These are phyloP conservation scores for Lepus timidus DNA, from an alignment of 2,113 vertebrate genomes.

Conservation along the genomic window DNA sequence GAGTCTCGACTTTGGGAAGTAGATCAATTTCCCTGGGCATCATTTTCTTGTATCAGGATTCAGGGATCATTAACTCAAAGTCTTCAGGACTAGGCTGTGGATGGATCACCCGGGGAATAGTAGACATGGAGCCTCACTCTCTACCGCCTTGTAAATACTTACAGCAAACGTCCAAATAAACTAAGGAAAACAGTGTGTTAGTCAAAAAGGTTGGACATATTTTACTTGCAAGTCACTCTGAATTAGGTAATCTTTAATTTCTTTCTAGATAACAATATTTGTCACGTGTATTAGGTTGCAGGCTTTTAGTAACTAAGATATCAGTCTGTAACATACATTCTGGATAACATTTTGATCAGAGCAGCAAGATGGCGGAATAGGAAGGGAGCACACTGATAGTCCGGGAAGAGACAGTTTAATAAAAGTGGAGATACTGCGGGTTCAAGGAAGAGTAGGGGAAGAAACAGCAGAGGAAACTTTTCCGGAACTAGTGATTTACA, in stretches of 20 bases:
- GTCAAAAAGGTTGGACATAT: not conserved
- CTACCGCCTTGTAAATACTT: not conserved
- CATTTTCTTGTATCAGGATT: not conserved
- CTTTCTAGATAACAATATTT: not conserved
- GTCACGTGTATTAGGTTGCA: not conserved
- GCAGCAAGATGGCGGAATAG: too few species aligned
- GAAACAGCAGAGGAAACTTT: too few species aligned
- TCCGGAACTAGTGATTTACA: too few species aligned
- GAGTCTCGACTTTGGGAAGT: not conserved
- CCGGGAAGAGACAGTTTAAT: too few species aligned
- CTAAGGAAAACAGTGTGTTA: not conserved
- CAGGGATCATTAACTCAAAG: conserved; percentile 1
- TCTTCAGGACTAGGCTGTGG: not conserved
- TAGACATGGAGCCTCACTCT: not conserved
- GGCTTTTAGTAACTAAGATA: not conserved
- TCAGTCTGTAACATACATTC: not conserved
- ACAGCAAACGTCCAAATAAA: not conserved
- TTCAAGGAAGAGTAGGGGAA: too few species aligned
- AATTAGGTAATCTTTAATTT: not conserved
- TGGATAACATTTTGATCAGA: too few species aligned
- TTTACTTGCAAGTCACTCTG: not conserved
- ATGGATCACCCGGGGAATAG: not conserved
- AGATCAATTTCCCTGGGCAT: not conserved
- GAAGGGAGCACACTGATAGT: too few species aligned
- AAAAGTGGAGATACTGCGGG: too few species aligned